Evolutionary conservation across 2,797 vertebrate genomes (phyloP), one percentile per base, ranked within the genome.

Genomic region (Botia kubotai): DNA sequence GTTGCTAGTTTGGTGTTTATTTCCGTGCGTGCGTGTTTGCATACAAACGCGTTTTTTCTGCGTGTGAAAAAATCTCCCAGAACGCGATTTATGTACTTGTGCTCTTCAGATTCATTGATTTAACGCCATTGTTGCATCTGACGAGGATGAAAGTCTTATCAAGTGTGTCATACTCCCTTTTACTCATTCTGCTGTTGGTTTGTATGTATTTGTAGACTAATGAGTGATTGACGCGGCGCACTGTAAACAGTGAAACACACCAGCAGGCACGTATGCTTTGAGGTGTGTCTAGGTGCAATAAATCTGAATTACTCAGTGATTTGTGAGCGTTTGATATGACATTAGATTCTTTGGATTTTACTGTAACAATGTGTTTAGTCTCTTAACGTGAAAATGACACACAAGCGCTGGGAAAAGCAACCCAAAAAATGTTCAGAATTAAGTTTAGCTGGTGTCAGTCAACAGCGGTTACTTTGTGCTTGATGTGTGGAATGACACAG

Each of bases 271-370:
- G 33, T 65, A 79, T 46, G 29, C 68, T 74, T 23, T 13, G 79
- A 84, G 87, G 87, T 57, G 83, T 86, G 83, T 67, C 80, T 8
- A 63, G 29, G 46, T 68, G 23, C 19, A 71, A 52, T 60, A 72
- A 53, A 72, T 12, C 4, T 4, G 43, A 26, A 33, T 53, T 19
- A 33, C n/a, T 29, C 26, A 5, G 0, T 36, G 14, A 11, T 66
- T 8, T 8, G 4, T 29, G 39, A 39, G 39, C 6, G 39, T 39
- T 55, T 66, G 46, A 66, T 55, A 67, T 43, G 26, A 19, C 29
- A 29, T 29, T 29, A 2, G 4, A 1, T 39, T 6, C 6, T 39
- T 39, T 2, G 39, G 6, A 39, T 39, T 6, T 8, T 39, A 39
- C 39, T 39, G 4, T 21, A 60, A 17, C 21, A 2, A 10, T 43